A percentile compares a stretch with the other conserved stretches of the same genome.
These are phyloP conservation scores for Zhengitettix transpicula DNA, from an alignment of 2,888 invertebrate species.

Conservation along the genomic window DNA sequence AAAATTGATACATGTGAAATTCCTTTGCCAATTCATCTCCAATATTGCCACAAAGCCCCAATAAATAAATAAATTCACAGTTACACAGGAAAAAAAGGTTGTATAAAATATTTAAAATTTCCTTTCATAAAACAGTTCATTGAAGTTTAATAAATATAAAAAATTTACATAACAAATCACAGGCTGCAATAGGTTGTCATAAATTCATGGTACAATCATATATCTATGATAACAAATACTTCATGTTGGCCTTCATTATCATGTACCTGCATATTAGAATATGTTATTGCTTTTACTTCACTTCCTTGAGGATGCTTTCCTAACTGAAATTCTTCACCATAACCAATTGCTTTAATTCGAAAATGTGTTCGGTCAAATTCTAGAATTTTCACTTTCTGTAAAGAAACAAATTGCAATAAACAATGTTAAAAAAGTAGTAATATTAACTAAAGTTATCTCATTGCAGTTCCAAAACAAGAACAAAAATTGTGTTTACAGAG, in stretches of 20 bases:
- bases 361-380: slow-evolving; percentile 74
- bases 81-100: too few species aligned
- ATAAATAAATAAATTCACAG: too few species aligned
- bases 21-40: too few species aligned
- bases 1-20: too few species aligned
- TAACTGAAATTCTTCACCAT: slow-evolving; percentile 87
- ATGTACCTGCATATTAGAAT: slow-evolving; percentile 91
- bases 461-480: too few species aligned
- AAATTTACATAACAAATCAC: too few species aligned
- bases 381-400: slow-evolving; percentile 66
- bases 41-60: too few species aligned
- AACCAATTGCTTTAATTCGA: slow-evolving; percentile 52
- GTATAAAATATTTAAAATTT: too few species aligned
- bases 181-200: neutral
- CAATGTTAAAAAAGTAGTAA: neutral
- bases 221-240: slow-evolving; percentile 95
- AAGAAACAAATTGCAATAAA: slow-evolving; percentile 8
- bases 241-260: slow-evolving; percentile 54
- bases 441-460: too few species aligned
- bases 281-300: slow-evolving; percentile 98
- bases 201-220: slow-evolving; percentile 23
- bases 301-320: slow-evolving; percentile 93
- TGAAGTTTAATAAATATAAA: too few species aligned
- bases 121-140: too few species aligned
- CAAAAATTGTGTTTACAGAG: too few species aligned